Evolutionary conservation across 2,797 vertebrate species (phyloP), one percentile per base, ranked within the genome.

Genomic region (Champsocephalus gunnari): DNA sequence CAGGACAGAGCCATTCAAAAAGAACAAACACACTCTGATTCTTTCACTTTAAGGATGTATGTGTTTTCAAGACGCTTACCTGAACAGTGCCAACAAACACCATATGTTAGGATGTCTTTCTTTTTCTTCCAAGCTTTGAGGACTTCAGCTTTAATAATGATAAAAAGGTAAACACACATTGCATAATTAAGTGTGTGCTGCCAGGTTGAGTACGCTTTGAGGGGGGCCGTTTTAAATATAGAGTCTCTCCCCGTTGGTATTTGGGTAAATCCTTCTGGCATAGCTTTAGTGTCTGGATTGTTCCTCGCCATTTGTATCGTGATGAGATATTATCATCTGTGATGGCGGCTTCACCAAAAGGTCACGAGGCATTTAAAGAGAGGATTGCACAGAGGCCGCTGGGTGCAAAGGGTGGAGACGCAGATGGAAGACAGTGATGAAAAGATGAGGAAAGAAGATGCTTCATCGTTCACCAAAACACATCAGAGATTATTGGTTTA

Each of bases 291-390:
- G 12, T 71, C 71, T 73, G 67, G 60, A 60, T 73, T 75, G 78
- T 45, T 60, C 77, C 75, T 50, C 53, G 69, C 64, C 49, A 66
- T 79, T 84, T 70, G 34, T 86, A 82, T 75, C 83, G 54, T 85
- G 87, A 90, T 77, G 45, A 83, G 69, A 87, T 83, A 70, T 75
- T 85, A 89, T 85, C 82, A 77, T 56, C 65, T 81, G 16, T 83
- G 63, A 83, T 85, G 77, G 88, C 16, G 19, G 69, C 75, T 67
- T 73, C 71, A 61, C 67, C 70, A 60, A 89, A 88, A 90, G 86
- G 90, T 91, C 92, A 86, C 64, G 55, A 62, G 68, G 24, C 38
- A 1, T 86, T 86, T 79, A 72, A 72, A 81, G 54, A 41, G 19
- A 73, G 19, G 63, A 75, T 77, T 54, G 77, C 78, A 78, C 49